A percentile compares a stretch with the other conserved stretches of the same genome.
These are phyloP conservation scores for Eristalis tenax DNA, from an alignment of 2,888 invertebrate species.

Conservation along the genomic window DNA sequence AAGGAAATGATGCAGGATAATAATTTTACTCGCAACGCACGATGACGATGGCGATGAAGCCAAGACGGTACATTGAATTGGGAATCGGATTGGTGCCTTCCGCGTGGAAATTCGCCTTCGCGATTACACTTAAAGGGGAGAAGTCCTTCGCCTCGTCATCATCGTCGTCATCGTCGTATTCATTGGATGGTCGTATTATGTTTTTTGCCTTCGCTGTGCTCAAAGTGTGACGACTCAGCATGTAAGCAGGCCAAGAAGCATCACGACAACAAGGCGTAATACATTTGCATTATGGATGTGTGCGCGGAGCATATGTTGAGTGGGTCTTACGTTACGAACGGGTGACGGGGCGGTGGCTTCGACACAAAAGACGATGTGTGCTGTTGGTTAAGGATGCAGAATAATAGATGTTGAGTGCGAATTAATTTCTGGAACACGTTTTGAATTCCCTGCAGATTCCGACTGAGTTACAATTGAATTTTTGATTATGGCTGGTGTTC, in stretches of 20 bases:
- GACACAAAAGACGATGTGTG: neutral
- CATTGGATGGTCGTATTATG: neutral
- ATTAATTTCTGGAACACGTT: neutral
- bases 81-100: neutral
- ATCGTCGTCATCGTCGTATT: neutral
- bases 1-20: neutral
- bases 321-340: neutral
- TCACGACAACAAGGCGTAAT: neutral
- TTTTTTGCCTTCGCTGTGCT: neutral
- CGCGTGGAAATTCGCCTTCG: neutral
- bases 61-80: neutral
- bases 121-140: neutral
- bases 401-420: neutral
- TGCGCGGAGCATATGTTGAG: neutral
- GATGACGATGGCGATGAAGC: neutral
- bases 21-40: neutral
- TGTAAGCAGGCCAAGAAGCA: neutral
- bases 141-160: neutral
- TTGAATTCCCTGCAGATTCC: neutral
- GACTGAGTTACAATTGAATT: neutral
- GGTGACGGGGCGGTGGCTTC: neutral
- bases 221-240: neutral
- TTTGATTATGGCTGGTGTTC: neutral
- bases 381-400: neutral
- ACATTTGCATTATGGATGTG: neutral